Percentiles rank a stretch among this genome's conserved stretches.
These are phyloP conservation scores for Melitaea athalia DNA, from an alignment of 2,888 invertebrate genomes.

Conservation along the genomic window DNA sequence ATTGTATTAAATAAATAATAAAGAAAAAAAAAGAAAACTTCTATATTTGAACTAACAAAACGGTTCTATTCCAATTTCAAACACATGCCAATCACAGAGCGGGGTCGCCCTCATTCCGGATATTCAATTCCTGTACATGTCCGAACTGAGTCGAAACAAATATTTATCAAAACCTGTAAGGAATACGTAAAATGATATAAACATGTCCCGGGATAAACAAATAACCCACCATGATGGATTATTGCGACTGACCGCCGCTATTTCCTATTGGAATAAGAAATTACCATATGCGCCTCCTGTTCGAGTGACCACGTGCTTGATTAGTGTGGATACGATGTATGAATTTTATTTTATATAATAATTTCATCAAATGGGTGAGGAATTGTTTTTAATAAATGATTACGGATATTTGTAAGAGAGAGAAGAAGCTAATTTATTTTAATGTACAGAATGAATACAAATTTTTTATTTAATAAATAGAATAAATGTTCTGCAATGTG, in stretches of 20 bases:
- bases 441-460: too few relatives aligned
- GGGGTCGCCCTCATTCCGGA: conserved; percentile 64
- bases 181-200: conserved; percentile 81
- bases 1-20: background rate
- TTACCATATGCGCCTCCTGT: conserved; percentile 80
- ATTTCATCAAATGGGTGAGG: too few relatives aligned
- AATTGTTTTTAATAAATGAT: too few relatives aligned
- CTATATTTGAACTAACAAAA: conserved; percentile 25
- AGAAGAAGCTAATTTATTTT: too few relatives aligned
- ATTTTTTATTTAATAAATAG: too few relatives aligned
- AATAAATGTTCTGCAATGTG: too few relatives aligned
- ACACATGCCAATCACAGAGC: conserved; percentile 71
- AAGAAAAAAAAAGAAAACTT: background rate
- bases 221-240: conserved; percentile 77
- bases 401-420: too few relatives aligned
- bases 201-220: conserved; percentile 72
- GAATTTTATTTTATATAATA: background rate
- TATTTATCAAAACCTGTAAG: conserved; percentile 82
- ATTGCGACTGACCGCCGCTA: conserved; percentile 81
- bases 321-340: conserved; percentile 48
- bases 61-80: conserved; percentile 43
- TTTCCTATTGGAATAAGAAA: conserved; percentile 82
- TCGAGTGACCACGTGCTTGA: conserved; percentile 46
- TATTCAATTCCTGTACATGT: conserved; percentile 79
- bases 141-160: conserved; percentile 76